Evolutionary conservation across 1,140 invertebrate genomes (phyloP), one percentile per base, ranked within the genome.

Genomic region (Mya arenaria): DNA sequence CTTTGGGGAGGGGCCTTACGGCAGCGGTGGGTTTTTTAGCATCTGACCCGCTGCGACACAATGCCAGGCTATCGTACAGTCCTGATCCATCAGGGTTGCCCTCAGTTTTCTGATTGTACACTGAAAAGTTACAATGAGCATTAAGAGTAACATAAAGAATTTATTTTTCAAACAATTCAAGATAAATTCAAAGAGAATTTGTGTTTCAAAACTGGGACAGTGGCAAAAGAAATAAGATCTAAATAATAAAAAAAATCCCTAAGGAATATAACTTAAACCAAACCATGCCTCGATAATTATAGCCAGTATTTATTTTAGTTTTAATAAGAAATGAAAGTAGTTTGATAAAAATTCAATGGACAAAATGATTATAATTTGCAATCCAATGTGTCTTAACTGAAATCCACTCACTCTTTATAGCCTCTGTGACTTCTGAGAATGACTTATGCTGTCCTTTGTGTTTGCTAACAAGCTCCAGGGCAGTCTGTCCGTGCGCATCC

Each of bases 391-490:
- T n/a, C n/a, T n/a, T n/a, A n/a, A n/a, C n/a, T n/a, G n/a, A n/a
- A n/a, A n/a, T n/a, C n/a, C n/a, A n/a, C n/a, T n/a, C n/a, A n/a
- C n/a, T n/a, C n/a, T n/a, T 44, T 44, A 83, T 74, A 25, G 36
- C 72, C 48, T 58, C 37, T 6, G 52, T 83, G 15, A 75, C 69
- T 36, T 75, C 71, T 25, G 71, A 75, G 37, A 68, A 83, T n/a
- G 72, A 75, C 62, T 83, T 83, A 17, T 97, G 97, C 86, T 97
- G 95, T 30, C 96, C 95, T 55, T 97, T 96, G 91, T 98, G 96
- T 89, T 97, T 96, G 66, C 95, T 95, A 1, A 99, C 94, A 39
- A 98, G 94, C 89, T 98, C 97, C 62, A 97, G 94, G 1, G 98
- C 97, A 13, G 97, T 98, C 91, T 96, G 95, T 79, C 96, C 95